A percentile compares a stretch with the other conserved stretches of the same genome.
phyloP scores from a whole-genome alignment of 2,113 vertebrate species.

The Platichthys flesus region DNA sequence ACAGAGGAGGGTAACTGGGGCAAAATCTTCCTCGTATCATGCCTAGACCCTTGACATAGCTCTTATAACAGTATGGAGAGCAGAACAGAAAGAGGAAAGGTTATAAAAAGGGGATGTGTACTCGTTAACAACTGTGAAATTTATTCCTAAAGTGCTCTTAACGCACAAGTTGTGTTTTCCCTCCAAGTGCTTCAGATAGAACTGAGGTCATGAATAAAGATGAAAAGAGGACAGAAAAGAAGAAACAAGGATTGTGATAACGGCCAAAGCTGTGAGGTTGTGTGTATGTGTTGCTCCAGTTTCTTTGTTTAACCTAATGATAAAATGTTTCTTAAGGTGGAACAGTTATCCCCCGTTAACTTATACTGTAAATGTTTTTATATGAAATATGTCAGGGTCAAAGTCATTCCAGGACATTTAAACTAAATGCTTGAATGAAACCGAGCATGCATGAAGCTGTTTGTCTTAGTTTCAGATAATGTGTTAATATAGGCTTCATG shows the following conservation, averaged over 20 bases:
- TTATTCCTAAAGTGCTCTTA: conserved; percentile 45
- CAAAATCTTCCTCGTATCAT: conserved; percentile 2
- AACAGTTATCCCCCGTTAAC: conserved; percentile 31
- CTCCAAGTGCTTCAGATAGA: conserved; percentile 37
- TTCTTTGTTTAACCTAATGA: conserved; percentile 26
- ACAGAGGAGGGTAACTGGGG: neutral
- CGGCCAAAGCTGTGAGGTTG: neutral
- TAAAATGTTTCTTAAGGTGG: conserved; percentile 35
- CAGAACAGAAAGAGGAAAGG: conserved; percentile 20
- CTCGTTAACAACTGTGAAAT: conserved; percentile 42
- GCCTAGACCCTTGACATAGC: conserved; percentile 16
- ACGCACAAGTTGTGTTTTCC: conserved; percentile 3
- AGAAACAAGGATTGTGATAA: conserved; percentile 2
- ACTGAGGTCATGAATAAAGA: conserved; percentile 49
- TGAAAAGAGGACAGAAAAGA: conserved; percentile 2
- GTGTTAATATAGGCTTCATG: no score
- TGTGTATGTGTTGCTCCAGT: conserved; percentile 15
- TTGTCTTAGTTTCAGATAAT: neutral
- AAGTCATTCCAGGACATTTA: neutral
- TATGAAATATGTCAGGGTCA: neutral
- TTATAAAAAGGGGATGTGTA: conserved; percentile 7
- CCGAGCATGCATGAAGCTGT: neutral
- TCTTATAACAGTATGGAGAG: conserved; percentile 12
- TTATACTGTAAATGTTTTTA: conserved; percentile 13
- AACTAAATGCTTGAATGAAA: neutral